phyloP scores from a whole-genome alignment of 1,140 invertebrate genomes.

The Diachasmimorpha longicaudata region DNA sequence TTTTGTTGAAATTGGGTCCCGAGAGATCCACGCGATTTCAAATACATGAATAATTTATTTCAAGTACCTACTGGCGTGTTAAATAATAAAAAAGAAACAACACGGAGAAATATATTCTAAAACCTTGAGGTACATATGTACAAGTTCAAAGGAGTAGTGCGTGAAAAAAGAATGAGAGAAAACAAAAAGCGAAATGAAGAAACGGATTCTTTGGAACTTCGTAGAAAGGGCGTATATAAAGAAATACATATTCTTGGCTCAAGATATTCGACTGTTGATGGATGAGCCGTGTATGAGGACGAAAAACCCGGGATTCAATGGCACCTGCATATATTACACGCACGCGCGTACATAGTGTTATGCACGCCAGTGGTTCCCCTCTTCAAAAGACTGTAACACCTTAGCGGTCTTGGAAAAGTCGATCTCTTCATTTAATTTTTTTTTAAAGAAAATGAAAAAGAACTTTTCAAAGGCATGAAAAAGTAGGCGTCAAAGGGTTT shows the following conservation, averaged over 20 bases:
- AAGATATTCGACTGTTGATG: constrained; percentile 35
- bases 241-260: constrained; percentile 17
- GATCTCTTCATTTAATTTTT: not conserved
- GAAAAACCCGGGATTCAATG: constrained; percentile 25
- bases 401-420: not conserved
- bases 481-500: constrained; percentile 7
- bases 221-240: constrained; percentile 13
- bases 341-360: constrained; percentile 3
- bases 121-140: not conserved
- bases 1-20: not conserved
- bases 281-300: constrained; percentile 28
- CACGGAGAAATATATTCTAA: not conserved
- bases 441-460: not conserved
- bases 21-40: not conserved
- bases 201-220: not conserved
- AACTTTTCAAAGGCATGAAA: constrained; percentile 1
- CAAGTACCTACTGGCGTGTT: not conserved
- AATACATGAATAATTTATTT: constrained; percentile 12
- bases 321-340: constrained; percentile 36
- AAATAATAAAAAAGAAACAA: constrained; percentile 1
- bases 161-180: not conserved
- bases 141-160: not conserved
- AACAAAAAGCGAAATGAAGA: not conserved
- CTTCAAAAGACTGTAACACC: not conserved
- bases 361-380: not conserved